phyloP scores from a whole-genome alignment of 2,888 invertebrate genomes.

The Plebejus argus region DNA sequence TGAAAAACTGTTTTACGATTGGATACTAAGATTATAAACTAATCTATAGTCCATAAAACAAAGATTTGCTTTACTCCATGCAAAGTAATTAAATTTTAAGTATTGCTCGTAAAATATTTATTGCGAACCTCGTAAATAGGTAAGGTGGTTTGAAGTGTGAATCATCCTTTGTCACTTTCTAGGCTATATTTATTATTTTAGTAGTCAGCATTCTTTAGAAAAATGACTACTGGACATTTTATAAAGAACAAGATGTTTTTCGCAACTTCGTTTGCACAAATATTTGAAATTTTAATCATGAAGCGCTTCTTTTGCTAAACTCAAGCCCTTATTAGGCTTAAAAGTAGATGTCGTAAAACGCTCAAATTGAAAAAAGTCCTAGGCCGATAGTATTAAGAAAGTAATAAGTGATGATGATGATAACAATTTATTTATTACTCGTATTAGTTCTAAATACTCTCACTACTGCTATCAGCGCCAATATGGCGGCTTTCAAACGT shows the following conservation, averaged over 20 bases:
- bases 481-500: no score
- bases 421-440: no score
- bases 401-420: no score
- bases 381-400: no score
- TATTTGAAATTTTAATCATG: not conserved
- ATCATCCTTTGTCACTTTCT: constrained; percentile 17
- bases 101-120: constrained; percentile 27
- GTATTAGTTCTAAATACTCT: no score
- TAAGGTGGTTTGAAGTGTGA: not conserved
- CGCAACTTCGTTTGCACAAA: not conserved
- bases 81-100: constrained; percentile 10
- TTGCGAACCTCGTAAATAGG: not conserved
- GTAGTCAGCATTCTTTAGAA: not conserved
- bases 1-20: not conserved
- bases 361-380: no score
- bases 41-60: constrained; percentile 7
- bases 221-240: not conserved
- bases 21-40: constrained; percentile 3
- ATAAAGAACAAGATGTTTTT: not conserved
- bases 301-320: no score
- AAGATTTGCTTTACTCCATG: not conserved
- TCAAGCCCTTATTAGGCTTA: no score
- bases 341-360: no score
- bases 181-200: not conserved
- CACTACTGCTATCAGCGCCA: no score